phyloP scores from a whole-genome alignment of 2,113 vertebrate species.

The Nansenia antarctica region DNA sequence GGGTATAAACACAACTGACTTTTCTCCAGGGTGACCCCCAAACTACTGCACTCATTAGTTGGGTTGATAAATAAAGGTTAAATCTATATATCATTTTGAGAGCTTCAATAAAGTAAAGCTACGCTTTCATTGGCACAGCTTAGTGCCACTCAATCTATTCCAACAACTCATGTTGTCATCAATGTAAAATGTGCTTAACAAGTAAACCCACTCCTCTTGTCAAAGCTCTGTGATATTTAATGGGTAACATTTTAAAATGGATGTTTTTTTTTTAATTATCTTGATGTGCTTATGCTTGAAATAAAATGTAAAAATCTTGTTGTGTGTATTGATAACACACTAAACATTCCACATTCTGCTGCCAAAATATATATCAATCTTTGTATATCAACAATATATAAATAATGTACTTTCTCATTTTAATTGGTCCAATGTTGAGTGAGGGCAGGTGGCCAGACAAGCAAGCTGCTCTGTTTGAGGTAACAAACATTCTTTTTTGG shows the following conservation, averaged over 20 bases:
- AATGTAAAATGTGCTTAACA: background rate
- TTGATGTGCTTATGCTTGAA: conserved; percentile 17
- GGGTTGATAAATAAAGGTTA: background rate
- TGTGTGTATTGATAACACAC: conserved; percentile 14
- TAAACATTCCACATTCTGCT: conserved; percentile 7
- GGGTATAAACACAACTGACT: background rate
- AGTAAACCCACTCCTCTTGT: background rate
- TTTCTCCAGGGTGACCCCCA: background rate
- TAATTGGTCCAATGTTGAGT: conserved; percentile 48
- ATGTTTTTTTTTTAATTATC: background rate
- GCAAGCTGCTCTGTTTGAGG: conserved; percentile 12
- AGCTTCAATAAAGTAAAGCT: background rate
- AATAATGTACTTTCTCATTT: conserved; percentile 33
- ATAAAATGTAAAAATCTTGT: background rate
- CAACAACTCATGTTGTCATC: background rate
- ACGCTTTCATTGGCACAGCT: background rate
- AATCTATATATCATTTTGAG: background rate
- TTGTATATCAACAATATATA: conserved; percentile 31
- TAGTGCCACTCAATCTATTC: background rate
- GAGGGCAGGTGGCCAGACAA: conserved; percentile 7
- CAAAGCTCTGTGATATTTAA: background rate
- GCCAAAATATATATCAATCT: conserved; percentile 33
- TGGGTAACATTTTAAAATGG: conserved; percentile 7
- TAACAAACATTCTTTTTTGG: conserved; percentile 13
- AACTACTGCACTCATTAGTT: background rate